These are phyloP conservation scores for Formica aserva DNA, from an alignment of 2,888 invertebrate species.

Conservation along the genomic window DNA sequence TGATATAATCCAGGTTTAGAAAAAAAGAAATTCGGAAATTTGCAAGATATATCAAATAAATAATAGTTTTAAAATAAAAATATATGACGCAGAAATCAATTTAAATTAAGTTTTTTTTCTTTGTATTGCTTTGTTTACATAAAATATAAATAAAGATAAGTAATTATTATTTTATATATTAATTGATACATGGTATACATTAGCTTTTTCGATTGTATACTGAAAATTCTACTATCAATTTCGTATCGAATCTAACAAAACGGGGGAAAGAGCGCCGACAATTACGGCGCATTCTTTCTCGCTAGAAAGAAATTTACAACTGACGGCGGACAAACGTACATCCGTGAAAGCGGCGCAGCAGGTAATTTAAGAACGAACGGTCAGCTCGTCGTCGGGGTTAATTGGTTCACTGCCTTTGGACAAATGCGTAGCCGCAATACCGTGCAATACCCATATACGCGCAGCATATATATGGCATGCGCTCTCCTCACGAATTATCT, in stretches of 20 bases:
- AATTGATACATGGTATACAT: background rate
- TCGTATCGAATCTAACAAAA: background rate
- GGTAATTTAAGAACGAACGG: slow-evolving; percentile 32
- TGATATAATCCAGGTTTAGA: background rate
- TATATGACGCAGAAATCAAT: background rate
- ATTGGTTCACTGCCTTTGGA: slow-evolving; percentile 51
- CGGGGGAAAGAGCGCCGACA: background rate
- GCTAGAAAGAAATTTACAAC: slow-evolving; percentile 30
- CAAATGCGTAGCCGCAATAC: slow-evolving; percentile 1
- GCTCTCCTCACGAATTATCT: slow-evolving; percentile 43
- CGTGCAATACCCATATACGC: slow-evolving; percentile 1
- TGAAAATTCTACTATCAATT: background rate
- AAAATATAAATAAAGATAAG: background rate
- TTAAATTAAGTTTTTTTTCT: background rate
- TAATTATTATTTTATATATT: background rate
- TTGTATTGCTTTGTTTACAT: background rate
- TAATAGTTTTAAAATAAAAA: slow-evolving; percentile 3
- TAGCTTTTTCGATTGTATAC: background rate
- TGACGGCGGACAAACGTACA: background rate
- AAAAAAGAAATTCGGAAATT: background rate
- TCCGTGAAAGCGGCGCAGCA: slow-evolving; percentile 23
- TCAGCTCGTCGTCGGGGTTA: slow-evolving; percentile 21
- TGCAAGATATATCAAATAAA: background rate
- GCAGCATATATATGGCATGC: background rate
- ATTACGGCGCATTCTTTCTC: background rate